Evolutionary conservation across 2,888 invertebrate genomes (phyloP).

Genomic region (Amphimallon solstitiale): DNA sequence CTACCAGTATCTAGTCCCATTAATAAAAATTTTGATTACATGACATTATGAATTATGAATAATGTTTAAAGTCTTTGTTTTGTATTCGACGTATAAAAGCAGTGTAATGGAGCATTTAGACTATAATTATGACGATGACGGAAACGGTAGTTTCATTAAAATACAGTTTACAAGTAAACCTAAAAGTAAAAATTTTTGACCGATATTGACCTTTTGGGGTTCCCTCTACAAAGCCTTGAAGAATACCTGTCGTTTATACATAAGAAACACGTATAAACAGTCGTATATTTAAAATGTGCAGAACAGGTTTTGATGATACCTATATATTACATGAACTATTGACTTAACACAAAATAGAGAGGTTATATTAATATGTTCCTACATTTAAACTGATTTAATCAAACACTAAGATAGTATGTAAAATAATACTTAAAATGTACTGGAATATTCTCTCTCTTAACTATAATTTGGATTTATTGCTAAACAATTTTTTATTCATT

Average conservation of each 20-base stretch:
- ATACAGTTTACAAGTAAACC: not conserved
- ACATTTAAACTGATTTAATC: too few species aligned
- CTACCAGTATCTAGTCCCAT: too few species aligned
- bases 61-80: not conserved
- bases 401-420: too few species aligned
- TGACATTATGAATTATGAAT: not conserved
- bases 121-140: not conserved
- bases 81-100: not conserved
- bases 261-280: not conserved
- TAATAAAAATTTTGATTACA: not conserved
- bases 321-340: too few species aligned
- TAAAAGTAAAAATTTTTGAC: conserved; percentile 15
- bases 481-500: too few species aligned
- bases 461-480: too few species aligned
- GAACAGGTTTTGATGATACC: conserved; percentile 31
- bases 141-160: not conserved
- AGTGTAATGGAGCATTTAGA: not conserved
- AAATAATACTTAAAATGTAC: too few species aligned
- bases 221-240: conserved; percentile 27
- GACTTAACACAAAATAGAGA: too few species aligned
- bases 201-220: conserved; percentile 41
- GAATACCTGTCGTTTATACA: not conserved
- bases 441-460: too few species aligned
- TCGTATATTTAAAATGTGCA: conserved; percentile 34
- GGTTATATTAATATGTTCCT: too few species aligned